Percentiles rank a stretch among this genome's conserved stretches.
Evolutionary conservation across 2,797 vertebrate species (phyloP).

Genomic region (Hylomyscus alleni): DNA sequence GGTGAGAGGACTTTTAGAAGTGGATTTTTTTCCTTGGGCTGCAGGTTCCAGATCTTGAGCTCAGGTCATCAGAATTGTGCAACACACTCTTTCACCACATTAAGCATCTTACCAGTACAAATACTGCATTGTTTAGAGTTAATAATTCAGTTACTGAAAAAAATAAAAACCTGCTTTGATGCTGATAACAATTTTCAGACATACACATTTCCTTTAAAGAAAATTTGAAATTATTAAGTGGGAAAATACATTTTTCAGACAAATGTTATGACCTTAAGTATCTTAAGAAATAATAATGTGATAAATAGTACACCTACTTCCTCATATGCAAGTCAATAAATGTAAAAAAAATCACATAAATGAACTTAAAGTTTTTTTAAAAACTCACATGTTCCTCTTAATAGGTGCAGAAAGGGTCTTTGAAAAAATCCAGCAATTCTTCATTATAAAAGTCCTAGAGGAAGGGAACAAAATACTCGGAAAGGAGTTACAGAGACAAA

Average conservation of each 20-base stretch:
- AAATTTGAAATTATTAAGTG: conserved; percentile 3
- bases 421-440: background rate
- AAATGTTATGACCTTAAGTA: conserved; percentile 32
- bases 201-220: background rate
- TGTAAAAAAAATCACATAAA: background rate
- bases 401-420: background rate
- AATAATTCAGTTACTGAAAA: background rate
- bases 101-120: background rate
- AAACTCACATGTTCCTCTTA: background rate
- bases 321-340: background rate
- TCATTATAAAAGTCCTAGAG: background rate
- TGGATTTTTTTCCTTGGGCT: background rate
- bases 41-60: background rate
- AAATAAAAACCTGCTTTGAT: background rate
- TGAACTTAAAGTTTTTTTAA: background rate
- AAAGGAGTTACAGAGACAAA: no score
- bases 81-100: background rate
- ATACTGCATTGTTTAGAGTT: background rate
- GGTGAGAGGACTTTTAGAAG: background rate
- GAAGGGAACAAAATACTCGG: background rate
- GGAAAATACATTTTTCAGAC: conserved; percentile 38
- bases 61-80: background rate
- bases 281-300: background rate
- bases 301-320: background rate
- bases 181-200: background rate